Conservation (phyloP, 1,140 invertebrate genomes). For the Drosophila subobscura region DNA sequence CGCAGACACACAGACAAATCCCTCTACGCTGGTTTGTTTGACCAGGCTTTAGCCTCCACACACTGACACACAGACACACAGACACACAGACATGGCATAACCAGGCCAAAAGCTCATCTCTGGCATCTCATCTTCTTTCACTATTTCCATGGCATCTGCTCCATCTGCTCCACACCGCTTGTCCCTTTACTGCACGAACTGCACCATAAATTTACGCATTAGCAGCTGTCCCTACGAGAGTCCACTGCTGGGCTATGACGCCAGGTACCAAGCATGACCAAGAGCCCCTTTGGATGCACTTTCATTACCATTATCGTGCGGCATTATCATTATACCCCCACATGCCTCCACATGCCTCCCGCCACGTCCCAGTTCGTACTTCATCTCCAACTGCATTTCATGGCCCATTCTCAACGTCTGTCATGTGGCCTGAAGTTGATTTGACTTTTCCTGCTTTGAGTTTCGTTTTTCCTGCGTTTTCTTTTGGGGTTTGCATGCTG, state of each 20-base stretch:
- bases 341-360: slow-evolving; percentile 3
- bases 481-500: slow-evolving; percentile 40
- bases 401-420: slow-evolving; percentile 6
- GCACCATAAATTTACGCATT: slow-evolving; percentile 77
- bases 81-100: slow-evolving; percentile 4
- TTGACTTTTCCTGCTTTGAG: slow-evolving; percentile 53
- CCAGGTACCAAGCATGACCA: slow-evolving; percentile 81
- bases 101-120: slow-evolving; percentile 34
- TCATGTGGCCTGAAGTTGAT: slow-evolving; percentile 61
- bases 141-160: slow-evolving; percentile 49
- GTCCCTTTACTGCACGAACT: neutral
- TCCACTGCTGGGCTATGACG: slow-evolving; percentile 84
- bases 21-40: neutral
- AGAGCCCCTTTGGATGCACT: slow-evolving; percentile 49
- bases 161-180: slow-evolving; percentile 17
- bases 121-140: slow-evolving; percentile 45
- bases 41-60: slow-evolving; percentile 10
- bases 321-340: slow-evolving; percentile 34
- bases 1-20: slow-evolving; percentile 20
- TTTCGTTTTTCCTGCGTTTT: slow-evolving; percentile 17
- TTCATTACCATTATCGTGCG: slow-evolving; percentile 77
- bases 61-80: slow-evolving; percentile 3
- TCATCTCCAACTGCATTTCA: slow-evolving; percentile 5
- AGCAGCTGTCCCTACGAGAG: slow-evolving; percentile 84
- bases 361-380: too few species aligned